phyloP scores from a whole-genome alignment of 2,888 invertebrate genomes.

The Cryptocephalus primarius region DNA sequence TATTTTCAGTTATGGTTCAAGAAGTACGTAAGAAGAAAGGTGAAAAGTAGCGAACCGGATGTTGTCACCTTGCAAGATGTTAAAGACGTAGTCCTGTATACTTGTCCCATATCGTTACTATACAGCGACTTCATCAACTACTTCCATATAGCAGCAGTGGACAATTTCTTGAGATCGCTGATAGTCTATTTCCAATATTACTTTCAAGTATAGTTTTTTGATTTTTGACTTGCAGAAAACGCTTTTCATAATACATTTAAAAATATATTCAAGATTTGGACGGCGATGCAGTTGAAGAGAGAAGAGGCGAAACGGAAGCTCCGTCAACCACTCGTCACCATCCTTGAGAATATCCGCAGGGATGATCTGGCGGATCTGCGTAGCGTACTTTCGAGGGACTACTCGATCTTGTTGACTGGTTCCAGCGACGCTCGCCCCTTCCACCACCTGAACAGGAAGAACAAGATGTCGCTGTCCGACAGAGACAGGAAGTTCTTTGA shows the following conservation, averaged over 20 bases:
- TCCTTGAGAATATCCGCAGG: constrained; percentile 39
- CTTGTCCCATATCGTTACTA: constrained; percentile 42
- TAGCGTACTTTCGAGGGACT: constrained; percentile 49
- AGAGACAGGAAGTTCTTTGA: constrained; percentile 52
- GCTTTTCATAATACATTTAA: too few relatives aligned
- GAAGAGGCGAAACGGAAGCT: constrained; percentile 43
- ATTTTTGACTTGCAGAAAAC: too few relatives aligned
- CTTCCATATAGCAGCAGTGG: constrained; percentile 47
- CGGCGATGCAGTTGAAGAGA: constrained; percentile 43
- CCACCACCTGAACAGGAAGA: constrained; percentile 50
- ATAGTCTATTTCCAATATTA: constrained; percentile 53
- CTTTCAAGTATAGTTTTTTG: constrained; percentile 39
- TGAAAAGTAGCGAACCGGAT: constrained; percentile 42
- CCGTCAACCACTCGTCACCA: constrained; percentile 41
- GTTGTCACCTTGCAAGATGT: constrained; percentile 50
- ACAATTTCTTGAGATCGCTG: constrained; percentile 51
- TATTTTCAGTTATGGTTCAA: constrained; percentile 45
- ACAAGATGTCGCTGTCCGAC: constrained; percentile 48
- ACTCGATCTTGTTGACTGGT: constrained; percentile 47
- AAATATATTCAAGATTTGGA: constrained; percentile 38
- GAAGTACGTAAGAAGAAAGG: constrained; percentile 46
- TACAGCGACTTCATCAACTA: constrained; percentile 49
- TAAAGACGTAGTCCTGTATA: constrained; percentile 49
- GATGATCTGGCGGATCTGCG: constrained; percentile 49
- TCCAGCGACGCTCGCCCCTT: constrained; percentile 42